Base-by-base conservation (phyloP, 2,113 vertebrate species). In the Fukomys damarensis region DNA sequence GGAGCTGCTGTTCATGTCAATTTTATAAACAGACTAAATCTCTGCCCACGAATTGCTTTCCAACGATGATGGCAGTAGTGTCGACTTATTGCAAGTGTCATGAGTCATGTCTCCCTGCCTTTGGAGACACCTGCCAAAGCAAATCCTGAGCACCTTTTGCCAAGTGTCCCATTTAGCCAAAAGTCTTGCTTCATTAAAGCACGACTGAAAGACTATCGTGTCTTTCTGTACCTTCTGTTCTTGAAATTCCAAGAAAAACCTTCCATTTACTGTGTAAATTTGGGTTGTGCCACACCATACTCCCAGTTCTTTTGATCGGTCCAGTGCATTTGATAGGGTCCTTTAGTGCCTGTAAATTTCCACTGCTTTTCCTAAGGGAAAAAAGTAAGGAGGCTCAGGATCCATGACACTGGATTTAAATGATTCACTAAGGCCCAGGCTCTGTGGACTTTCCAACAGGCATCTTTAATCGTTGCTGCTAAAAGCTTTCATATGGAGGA, bases 1-100 rank as follows among this genome's bases (percentile, higher is more conserved):
- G 97, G 98, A 98, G 95, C 97, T 98, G 68, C 89, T 96, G 96
- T 95, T 97, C 97, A 72, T 95, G 96, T 98, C 86, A 94, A 96
- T 98, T 97, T 96, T 95, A 97, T 72, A 91, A 94, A 98, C 19
- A 89, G 56, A 54, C 92, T 72, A 72, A 95, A 90, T 95, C 94
- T 95, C 86, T 97, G 56, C 85, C 84, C 46, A 95, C 93, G 98
- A 98, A 97, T 93, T 52, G 65, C 43, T 97, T 96, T 96, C 80
- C 96, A 92, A 91, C 92, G 63, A 61, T 96, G 80, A 86, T 70
- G 84, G 32, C 86, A 92, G 66, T 11, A 19, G 38, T 87, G n/a
- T 43, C 80, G 54, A 81, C 81, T 92, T 28, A 76, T 65, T n/a
- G 30, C 74, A 72, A 79, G 43, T 82, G 46, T 68, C 72, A 74